Base-by-base conservation (phyloP, 2,797 vertebrate genomes). In the Masticophis lateralis region DNA sequence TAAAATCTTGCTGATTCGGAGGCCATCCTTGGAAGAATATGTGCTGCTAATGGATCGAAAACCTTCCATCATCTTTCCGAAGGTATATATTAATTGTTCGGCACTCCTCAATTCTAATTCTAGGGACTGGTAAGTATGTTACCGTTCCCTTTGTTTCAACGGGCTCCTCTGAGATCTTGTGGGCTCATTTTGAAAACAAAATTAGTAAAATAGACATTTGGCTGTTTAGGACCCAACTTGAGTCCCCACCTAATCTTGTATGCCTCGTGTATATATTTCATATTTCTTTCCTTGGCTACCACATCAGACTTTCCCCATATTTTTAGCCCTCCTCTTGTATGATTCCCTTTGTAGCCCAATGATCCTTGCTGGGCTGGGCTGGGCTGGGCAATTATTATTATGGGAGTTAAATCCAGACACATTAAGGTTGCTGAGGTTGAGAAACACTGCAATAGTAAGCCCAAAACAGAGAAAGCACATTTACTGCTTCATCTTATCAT, bases 21-120 rank as follows among this genome's bases (percentile, higher is more conserved):
- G 99, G 90, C 97, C 98, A 43, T 97, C 98, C 8, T 95, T 99
- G 93, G 98, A 99, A n/a, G 99, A 99, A 32, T 99, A 98, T 18
- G 98, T 98, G 28, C 93, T 99, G 88, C 95, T 97, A 37, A 99
- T 99, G 99, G 98, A 96, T 93, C 98, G 99, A 94, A 98, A 97
- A 0, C 98, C 99, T 16, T 94, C 98, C 79, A 98, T 99, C 89
- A 93, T 98, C 2, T 99, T 98, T 94, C 99, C 99, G 4, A 99
- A 99, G 98, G 99, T 99, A 97, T 0, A 5, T 83, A 22, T 47
- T 47, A 25, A 43, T 79, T 43, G 37, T 43, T 83, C 16, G 0
- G 37, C 56, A 27, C 11, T 37, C 56, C 56, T n/a, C 10, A 59
- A 22, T 47, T 47, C 43, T 10, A 20, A 47, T 47, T 57, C 28